A percentile compares a stretch with the other conserved stretches of the same genome.
These are phyloP conservation scores for Urosaurus nigricauda DNA, from an alignment of 2,797 vertebrate genomes.

Conservation along the genomic window DNA sequence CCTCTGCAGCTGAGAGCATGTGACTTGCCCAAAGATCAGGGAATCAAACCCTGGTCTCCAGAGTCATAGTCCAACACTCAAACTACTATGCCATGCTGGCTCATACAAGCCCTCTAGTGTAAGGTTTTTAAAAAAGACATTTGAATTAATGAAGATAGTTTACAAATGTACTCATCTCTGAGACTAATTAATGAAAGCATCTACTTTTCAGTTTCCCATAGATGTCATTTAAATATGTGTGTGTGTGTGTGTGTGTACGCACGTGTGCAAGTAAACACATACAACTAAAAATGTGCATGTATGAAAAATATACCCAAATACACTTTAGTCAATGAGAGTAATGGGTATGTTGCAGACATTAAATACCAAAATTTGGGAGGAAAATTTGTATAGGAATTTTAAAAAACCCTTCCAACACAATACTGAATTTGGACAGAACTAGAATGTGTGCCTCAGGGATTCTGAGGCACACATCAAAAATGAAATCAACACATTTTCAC, in stretches of 20 bases:
- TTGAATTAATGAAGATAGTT: background rate
- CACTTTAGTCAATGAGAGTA: background rate
- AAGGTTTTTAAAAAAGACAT: background rate
- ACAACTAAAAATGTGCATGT: background rate
- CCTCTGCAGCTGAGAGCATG: too few relatives aligned
- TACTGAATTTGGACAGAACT: too few relatives aligned
- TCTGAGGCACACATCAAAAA: too few relatives aligned
- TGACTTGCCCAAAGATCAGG: too few relatives aligned
- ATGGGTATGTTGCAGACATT: background rate
- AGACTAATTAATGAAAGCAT: background rate
- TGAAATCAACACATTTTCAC: background rate
- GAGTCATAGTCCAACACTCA: too few relatives aligned
- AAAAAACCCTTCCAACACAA: background rate
- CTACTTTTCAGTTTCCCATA: background rate
- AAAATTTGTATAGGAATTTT: too few relatives aligned
- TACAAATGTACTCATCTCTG: background rate
- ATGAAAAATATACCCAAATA: background rate
- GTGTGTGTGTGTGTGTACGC: too few relatives aligned
- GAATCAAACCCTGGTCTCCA: too few relatives aligned
- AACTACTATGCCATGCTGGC: too few relatives aligned
- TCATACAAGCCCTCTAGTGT: background rate
- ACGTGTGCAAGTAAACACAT: too few relatives aligned
- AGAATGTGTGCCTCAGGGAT: too few relatives aligned
- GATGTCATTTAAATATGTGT: too few relatives aligned
- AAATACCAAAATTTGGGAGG: background rate